Base-by-base conservation (phyloP, 2,113 vertebrate genomes). In the Macrotis lagotis region DNA sequence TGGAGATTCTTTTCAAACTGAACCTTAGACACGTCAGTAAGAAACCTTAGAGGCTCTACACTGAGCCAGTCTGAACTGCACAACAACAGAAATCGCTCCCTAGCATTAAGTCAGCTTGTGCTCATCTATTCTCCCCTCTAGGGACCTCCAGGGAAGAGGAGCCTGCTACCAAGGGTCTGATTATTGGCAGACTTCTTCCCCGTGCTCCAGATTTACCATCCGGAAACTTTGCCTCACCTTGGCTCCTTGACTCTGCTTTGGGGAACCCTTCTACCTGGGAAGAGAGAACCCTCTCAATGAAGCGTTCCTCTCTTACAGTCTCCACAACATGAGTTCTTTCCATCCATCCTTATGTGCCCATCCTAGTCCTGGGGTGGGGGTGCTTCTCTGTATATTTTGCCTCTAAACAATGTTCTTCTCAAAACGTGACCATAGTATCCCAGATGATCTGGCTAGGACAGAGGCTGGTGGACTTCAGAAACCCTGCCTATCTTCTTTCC, bases 51-150 rank as follows among this genome's bases (percentile, higher is more conserved):
- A 53, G 51, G 22, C 52, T 53, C 8, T 53, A 2, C 2, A 8
- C 8, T 26, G 52, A 26, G 52, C 52, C 52, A 53, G 7, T 24
- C 51, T 25, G 51, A 53, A 25, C 52, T 9, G 52, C 25, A 53
- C 52, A 52, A 83, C 92, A 51, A 50, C n/a, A 53, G 89, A 93
- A 93, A 25, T 25, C 92, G 55, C 92, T 93, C 47, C 44, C 55
- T 66, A 92, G 89, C 37, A 66, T 93, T 74, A n/a, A n/a, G 91
- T 90, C 50, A 94, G 93, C 94, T 92, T 91, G 93, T 51, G 94
- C 89, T 74, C 93, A 3, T 24, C 88, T 7, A 22, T 96, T 92
- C 93, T 95, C 94, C 93, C 97, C 37, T 22, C 66, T 16, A 74
- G 16, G 16, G 37, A 6, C 66, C 31, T 2, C 66, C 16, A 2